Evolutionary conservation across 2,797 vertebrate genomes (phyloP), one percentile per base, ranked within the genome.

Genomic region (Pelochelys cantorii): DNA sequence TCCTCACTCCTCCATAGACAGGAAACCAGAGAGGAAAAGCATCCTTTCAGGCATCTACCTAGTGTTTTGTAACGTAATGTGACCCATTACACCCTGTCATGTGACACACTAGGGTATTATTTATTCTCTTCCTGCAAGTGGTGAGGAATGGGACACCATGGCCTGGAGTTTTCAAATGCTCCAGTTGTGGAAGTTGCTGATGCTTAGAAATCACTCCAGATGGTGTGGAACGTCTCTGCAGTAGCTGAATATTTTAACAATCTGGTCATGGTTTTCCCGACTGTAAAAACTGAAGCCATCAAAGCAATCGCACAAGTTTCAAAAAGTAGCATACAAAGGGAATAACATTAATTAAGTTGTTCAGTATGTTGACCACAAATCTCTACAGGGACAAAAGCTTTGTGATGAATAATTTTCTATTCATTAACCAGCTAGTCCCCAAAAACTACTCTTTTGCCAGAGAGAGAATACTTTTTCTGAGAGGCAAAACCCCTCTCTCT

Each of bases 191-290:
- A 94, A 97, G 96, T 95, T 97, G 97, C 97, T 98, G 97, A 98
- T 94, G 96, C n/a, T 93, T 95, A 93, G 94, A 96, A 97, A 97
- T 92, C 92, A 81, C 96, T 97, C 97, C 98, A 98, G 97, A 98
- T 98, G 98, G 97, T 96, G 94, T 96, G 96, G 87, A 96, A 90
- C 93, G 62, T 94, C 92, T 96, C 94, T 91, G 79, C 62, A 85
- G 71, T 94, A 96, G 96, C 96, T 97, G 98, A 98, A 98, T 98
- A 97, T 98, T 96, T 98, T 98, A 98, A 97, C 98, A 98, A 97
- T 98, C 97, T 98, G 98, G 97, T 91, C 89, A 79, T 57, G 53
- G 92, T 94, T 96, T 97, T 95, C 91, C 95, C 3, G 27, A 71
- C 88, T 97, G 57, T 86, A 89, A 95, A 95, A 95, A 87, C 37